phyloP scores from a whole-genome alignment of 1,140 invertebrate species.

The Caenorhabditis inopinata region DNA sequence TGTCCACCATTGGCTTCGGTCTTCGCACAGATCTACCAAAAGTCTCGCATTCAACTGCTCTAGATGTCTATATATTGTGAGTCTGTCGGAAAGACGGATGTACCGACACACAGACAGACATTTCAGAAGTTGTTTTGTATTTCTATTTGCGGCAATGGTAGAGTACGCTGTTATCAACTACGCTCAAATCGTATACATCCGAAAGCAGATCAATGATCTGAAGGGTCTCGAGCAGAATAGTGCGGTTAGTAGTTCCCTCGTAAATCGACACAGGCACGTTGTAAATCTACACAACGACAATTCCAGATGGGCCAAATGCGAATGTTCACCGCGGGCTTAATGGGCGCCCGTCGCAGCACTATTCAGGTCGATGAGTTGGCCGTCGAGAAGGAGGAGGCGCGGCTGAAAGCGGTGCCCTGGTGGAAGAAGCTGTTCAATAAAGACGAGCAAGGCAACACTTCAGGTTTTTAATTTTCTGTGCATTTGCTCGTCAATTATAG shows the following conservation, averaged over 20 bases:
- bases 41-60: conserved; percentile 56
- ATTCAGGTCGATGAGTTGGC: conserved; percentile 27
- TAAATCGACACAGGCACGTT: no score
- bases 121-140: conserved; percentile 52
- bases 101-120: not conserved
- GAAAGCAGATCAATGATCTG: conserved; percentile 45
- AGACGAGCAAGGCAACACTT: conserved; percentile 32
- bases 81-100: no score
- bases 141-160: conserved; percentile 56
- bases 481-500: no score
- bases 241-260: conserved; percentile 35
- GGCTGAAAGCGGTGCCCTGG: conserved; percentile 21
- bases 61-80: conserved; percentile 56
- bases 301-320: conserved; percentile 51
- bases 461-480: no score
- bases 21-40: conserved; percentile 51
- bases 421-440: conserved; percentile 18
- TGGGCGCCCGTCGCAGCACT: conserved; percentile 45
- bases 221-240: conserved; percentile 39
- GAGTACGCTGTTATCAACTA: conserved; percentile 59
- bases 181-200: conserved; percentile 51
- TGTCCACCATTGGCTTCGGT: conserved; percentile 54
- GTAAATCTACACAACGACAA: not conserved
- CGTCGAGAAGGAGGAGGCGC: not conserved
- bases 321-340: conserved; percentile 50